These are phyloP conservation scores for Astur gentilis DNA, from an alignment of 2,113 vertebrate species.

Conservation along the genomic window DNA sequence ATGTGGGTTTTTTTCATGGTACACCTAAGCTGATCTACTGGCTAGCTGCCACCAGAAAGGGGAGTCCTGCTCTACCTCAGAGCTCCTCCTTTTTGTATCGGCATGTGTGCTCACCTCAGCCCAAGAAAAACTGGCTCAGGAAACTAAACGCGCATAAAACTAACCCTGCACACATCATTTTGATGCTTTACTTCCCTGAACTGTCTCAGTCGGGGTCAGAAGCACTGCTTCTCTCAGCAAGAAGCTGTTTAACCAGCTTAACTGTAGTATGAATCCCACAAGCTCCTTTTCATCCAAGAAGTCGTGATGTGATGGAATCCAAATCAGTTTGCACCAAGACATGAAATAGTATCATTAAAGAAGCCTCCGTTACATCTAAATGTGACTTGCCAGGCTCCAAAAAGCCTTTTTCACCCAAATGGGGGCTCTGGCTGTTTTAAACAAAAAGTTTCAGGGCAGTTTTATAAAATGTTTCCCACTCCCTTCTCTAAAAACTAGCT, in stretches of 20 bases:
- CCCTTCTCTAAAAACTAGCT: background rate
- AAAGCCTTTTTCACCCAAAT: background rate
- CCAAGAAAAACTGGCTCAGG: background rate
- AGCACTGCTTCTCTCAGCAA: background rate
- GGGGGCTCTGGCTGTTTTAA: background rate
- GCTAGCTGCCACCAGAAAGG: background rate
- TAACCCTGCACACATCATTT: background rate
- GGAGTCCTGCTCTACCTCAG: background rate
- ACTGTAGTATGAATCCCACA: background rate
- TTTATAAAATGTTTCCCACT: background rate
- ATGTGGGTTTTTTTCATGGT: background rate
- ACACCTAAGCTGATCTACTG: background rate
- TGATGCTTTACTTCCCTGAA: accelerated
- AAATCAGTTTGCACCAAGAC: background rate
- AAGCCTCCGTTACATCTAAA: background rate
- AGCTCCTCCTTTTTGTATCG: background rate
- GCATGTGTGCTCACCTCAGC: background rate
- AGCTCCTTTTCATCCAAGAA: background rate
- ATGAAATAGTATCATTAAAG: background rate
- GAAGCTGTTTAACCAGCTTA: background rate
- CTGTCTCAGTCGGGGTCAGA: background rate
- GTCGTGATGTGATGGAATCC: background rate
- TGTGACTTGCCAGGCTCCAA: background rate
- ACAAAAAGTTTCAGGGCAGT: background rate
- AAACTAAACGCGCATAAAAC: background rate